Base-by-base conservation (phyloP, 2,888 invertebrate species). In the Cheilosia vulpina region DNA sequence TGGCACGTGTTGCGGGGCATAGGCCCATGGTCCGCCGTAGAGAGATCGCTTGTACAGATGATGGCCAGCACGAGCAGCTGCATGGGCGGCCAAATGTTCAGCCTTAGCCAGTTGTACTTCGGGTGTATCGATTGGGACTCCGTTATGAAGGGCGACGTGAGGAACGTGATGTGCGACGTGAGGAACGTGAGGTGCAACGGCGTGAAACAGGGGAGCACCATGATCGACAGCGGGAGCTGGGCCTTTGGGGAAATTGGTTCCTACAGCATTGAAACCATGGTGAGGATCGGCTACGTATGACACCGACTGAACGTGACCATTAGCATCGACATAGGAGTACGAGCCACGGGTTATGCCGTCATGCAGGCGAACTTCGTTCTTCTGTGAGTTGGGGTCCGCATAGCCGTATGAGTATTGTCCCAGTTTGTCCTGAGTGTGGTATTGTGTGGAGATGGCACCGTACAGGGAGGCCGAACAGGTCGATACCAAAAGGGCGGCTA, bases 321-420 rank as follows among this genome's bases (percentile, higher is more conserved):
- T 93, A 17, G 94, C 94, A 89, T 96, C 95, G 73, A 95, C 93
- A 89, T 95, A 96, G 47, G 95, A 94, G 89, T 95, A 96, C 53
- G 94, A 94, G 60, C 95, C 95, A 78, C 93, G 93, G 4, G 94
- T 94, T 17, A 94, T 93, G 15, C 95, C 95, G 89, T 95, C 94
- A 75, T 93, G 92, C 4, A 93, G 92, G 78, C 94, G 93, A 0
- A 94, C 92, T 90, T 95, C 95, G 31, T 94, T 93, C 90, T 95
- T 95, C 87, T 95, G 93, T 88, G 94, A 94, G 63, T 94, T 93
- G 73, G 95, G 95, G 87, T 94, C 94, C 15, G 94, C 91, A 90
- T 95, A 95, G 31, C 95, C 95, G 89, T 94, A 95, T 65, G 93
- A 93, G 90, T 94, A 94, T 88, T 94, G 94, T 24, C 94, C 94